A percentile compares a stretch with the other conserved stretches of the same genome.
phyloP scores from a whole-genome alignment of 1,140 invertebrate genomes.

The Lucilia sericata region DNA sequence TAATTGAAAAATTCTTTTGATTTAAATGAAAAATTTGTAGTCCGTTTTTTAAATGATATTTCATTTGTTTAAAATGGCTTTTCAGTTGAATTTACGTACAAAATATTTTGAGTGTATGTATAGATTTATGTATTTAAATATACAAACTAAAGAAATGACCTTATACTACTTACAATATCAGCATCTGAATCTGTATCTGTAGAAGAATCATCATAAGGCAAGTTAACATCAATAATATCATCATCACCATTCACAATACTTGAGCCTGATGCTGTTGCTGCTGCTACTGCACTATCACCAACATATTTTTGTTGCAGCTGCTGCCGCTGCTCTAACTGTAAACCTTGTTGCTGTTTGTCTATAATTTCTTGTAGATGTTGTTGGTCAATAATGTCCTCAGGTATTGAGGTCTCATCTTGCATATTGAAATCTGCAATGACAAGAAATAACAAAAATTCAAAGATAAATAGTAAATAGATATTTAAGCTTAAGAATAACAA shows the following conservation, averaged over 20 bases:
- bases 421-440: conserved; percentile 62
- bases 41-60: no score
- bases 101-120: no score
- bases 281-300: conserved; percentile 53
- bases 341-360: conserved; percentile 31
- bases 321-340: neutral
- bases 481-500: no score
- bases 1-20: no score
- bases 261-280: conserved; percentile 48
- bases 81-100: no score
- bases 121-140: no score
- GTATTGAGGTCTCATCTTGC: conserved; percentile 63
- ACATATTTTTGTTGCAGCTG: conserved; percentile 48
- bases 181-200: conserved; percentile 53
- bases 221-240: conserved; percentile 47
- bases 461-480: no score
- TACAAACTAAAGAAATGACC: conserved; percentile 32
- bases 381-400: conserved; percentile 66
- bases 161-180: conserved; percentile 61
- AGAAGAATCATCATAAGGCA: conserved; percentile 38
- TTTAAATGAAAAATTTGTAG: no score
- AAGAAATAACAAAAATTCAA: neutral
- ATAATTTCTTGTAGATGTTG: conserved; percentile 48
- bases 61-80: no score
- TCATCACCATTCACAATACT: conserved; percentile 46